Evolutionary conservation across 2,888 invertebrate species (phyloP), one percentile per base, ranked within the genome.

Genomic region (Charanyca ferruginea): DNA sequence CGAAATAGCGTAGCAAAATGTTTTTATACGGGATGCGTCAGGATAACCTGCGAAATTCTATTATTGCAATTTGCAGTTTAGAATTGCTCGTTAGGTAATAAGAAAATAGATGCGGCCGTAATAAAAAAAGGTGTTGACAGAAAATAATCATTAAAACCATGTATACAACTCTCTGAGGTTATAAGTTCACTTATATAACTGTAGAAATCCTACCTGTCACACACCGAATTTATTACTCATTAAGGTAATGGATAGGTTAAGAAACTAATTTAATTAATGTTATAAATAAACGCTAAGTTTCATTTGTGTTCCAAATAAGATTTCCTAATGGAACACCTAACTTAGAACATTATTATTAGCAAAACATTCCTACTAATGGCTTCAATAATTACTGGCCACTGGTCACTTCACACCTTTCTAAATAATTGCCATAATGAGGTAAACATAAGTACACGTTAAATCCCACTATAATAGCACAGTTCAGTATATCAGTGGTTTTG

Each of bases 401-500:
- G 8, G 0, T 32, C 9, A 11, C 35, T 57, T 63, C 53, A 77
- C 70, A 55, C 70, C 63, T 76, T 74, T 75, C 51, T 64, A 79
- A 79, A 38, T 66, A 48, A 81, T 78, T 71, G 45, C 62, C n/a
- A 57, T 49, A 77, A 53, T 62, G 35, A 73, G 61, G 35, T 47
- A 48, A 53, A 49, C 54, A 47, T 20, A 18, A 49, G 13, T 23
- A 53, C 32, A 32, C 32, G 32, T 32, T 3, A 66, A 68, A 65
- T 63, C 62, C n/a, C 35, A 49, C 48, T 25, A 41, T 18, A 64
- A 48, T 35, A 28, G 44, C 54, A 57, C 3, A 13, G 44, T 53
- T 16, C 44, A 58, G 54, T 77, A 35, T 63, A 63, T 64, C 58
- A 59, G 54, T 72, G 71, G 73, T 60, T 81, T 69, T 72, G 63